Percentiles rank a stretch among this genome's conserved stretches.
Conservation (phyloP, 2,888 invertebrate genomes). For the Gastracanthus pulcherrimus region DNA sequence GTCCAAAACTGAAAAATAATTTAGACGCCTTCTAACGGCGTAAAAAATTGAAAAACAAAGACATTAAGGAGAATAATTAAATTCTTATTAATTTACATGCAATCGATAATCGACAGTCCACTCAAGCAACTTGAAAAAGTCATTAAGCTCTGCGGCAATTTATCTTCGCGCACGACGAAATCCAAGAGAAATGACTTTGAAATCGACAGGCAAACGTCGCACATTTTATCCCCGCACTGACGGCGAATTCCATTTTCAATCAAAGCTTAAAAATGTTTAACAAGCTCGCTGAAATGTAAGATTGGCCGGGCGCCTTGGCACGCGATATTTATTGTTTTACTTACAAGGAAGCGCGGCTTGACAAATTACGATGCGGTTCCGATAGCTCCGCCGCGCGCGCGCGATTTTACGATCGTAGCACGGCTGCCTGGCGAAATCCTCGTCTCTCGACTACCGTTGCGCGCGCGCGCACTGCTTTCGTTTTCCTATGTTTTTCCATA, state of each 20-base stretch:
- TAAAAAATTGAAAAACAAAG: not conserved
- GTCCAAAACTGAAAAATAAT: too few relatives aligned
- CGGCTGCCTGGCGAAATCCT: too few relatives aligned
- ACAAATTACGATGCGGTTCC: not conserved
- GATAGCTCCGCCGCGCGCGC: not conserved
- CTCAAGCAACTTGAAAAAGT: not conserved
- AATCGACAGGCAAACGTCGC: not conserved
- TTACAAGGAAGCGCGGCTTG: not conserved
- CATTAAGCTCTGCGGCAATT: not conserved
- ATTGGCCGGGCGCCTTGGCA: too few relatives aligned
- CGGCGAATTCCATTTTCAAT: not conserved
- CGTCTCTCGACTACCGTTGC: not conserved
- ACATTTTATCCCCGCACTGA: not conserved
- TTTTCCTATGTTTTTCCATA: not conserved
- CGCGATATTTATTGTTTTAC: not conserved
- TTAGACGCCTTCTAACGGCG: too few relatives aligned
- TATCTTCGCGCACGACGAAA: not conserved
- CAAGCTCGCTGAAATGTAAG: not conserved
- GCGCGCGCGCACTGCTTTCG: conserved; percentile 3
- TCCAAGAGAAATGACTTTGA: too few relatives aligned
- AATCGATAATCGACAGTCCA: not conserved
- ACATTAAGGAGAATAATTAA: too few relatives aligned
- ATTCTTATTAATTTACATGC: too few relatives aligned
- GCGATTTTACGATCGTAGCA: conserved; percentile 27
- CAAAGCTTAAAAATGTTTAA: not conserved